Percentiles rank a stretch among this genome's conserved stretches.
Conservation (phyloP, 2,113 vertebrate species). For the Procavia capensis region DNA sequence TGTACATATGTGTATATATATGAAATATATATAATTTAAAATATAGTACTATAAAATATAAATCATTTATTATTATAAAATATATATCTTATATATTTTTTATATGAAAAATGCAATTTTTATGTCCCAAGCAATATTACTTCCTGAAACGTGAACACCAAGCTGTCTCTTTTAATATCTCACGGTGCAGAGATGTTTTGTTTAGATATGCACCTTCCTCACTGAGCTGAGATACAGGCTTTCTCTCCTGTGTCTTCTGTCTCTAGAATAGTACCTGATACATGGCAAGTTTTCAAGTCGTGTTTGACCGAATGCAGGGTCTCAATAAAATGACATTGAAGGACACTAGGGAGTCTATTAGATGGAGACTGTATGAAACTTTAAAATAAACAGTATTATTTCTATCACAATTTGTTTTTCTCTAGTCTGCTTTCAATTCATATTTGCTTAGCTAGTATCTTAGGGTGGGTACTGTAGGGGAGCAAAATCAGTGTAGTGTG, state of each 20-base stretch:
- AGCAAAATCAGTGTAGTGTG: no score
- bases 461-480: no score
- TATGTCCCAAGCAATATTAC: background rate
- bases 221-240: background rate
- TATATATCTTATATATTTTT: no score
- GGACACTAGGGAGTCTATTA: rapidly evolving
- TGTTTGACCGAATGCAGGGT: rapidly evolving
- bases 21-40: no score
- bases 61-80: no score
- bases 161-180: background rate
- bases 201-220: background rate
- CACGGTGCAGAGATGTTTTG: background rate
- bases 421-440: background rate
- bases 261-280: rapidly evolving
- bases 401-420: rapidly evolving
- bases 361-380: rapidly evolving
- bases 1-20: no score
- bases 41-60: no score
- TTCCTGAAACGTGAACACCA: rapidly evolving
- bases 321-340: rapidly evolving
- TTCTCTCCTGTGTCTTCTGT: background rate
- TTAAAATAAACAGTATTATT: rapidly evolving
- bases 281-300: rapidly evolving
- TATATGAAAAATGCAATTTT: no score
- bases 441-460: background rate